Conservation (phyloP, 2,888 invertebrate genomes). For the Patella caerulea region DNA sequence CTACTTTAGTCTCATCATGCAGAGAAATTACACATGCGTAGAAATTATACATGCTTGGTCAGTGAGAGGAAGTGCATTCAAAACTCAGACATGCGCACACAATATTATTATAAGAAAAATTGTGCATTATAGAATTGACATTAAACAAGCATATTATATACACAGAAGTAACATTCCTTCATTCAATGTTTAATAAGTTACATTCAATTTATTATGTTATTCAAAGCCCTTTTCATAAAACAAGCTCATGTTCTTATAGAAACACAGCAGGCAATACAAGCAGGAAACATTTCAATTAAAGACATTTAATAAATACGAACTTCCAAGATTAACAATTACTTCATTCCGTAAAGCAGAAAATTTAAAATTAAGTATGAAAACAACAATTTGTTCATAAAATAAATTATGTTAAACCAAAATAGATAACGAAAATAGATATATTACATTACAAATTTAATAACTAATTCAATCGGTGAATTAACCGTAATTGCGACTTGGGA, state of each 20-base stretch:
- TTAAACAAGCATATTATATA: not conserved
- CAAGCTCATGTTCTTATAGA: not conserved
- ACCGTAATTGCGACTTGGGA: not conserved
- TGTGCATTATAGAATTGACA: not conserved
- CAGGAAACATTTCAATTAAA: not conserved
- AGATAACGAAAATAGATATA: too few species aligned
- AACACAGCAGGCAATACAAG: conserved; percentile 9
- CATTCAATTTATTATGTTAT: not conserved
- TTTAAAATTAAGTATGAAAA: too few species aligned
- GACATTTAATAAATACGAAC: too few species aligned
- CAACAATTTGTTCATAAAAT: too few species aligned
- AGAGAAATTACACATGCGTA: not conserved
- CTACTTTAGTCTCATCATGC: not conserved
- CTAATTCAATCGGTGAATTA: too few species aligned
- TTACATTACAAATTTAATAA: too few species aligned
- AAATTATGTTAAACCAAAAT: too few species aligned
- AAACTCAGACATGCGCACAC: conserved; percentile 6
- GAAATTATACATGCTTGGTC: not conserved
- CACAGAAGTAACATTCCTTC: not conserved
- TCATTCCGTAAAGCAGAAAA: too few species aligned
- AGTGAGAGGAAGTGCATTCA: conserved; percentile 9
- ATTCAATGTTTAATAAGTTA: conserved; percentile 5
- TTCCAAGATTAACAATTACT: too few species aligned
- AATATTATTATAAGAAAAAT: not conserved
- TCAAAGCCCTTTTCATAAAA: not conserved